phyloP scores from a whole-genome alignment of 2,113 vertebrate genomes.

The Microcebus jonahi region DNA sequence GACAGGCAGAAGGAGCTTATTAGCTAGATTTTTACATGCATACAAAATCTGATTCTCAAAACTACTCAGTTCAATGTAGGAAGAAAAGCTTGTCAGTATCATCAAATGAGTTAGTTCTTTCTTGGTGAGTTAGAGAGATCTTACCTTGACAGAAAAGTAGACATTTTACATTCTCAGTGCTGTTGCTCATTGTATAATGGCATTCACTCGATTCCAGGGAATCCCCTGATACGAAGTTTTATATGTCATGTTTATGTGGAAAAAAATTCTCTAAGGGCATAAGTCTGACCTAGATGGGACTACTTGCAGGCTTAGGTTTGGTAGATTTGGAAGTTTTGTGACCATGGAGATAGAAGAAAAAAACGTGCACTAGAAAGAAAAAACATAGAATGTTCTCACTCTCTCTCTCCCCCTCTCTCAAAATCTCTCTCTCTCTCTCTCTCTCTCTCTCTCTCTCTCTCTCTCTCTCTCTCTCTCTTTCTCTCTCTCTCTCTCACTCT shows the following conservation, averaged over 20 bases:
- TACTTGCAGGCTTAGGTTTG: neutral
- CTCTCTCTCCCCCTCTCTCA: neutral
- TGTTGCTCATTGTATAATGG: neutral
- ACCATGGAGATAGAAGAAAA: neutral
- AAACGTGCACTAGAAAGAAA: neutral
- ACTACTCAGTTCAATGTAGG: neutral
- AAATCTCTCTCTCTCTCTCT: neutral
- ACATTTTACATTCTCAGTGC: neutral
- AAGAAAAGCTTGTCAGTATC: neutral
- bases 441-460: neutral
- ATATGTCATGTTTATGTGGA: neutral
- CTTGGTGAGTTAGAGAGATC: neutral
- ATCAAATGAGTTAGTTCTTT: neutral
- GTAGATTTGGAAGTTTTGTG: neutral
- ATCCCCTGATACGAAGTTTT: neutral
- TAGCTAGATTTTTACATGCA: neutral
- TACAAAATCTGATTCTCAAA: neutral
- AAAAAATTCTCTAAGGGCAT: neutral
- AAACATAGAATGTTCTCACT: neutral
- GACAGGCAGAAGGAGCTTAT: neutral
- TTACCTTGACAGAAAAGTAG: neutral
- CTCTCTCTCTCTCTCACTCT: neutral
- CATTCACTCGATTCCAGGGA: neutral
- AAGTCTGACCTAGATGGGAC: constrained; percentile 17
- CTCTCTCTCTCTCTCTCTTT: neutral